These are phyloP conservation scores for Romanogobio albipinnatus DNA, from an alignment of 2,113 vertebrate species.

Conservation along the genomic window DNA sequence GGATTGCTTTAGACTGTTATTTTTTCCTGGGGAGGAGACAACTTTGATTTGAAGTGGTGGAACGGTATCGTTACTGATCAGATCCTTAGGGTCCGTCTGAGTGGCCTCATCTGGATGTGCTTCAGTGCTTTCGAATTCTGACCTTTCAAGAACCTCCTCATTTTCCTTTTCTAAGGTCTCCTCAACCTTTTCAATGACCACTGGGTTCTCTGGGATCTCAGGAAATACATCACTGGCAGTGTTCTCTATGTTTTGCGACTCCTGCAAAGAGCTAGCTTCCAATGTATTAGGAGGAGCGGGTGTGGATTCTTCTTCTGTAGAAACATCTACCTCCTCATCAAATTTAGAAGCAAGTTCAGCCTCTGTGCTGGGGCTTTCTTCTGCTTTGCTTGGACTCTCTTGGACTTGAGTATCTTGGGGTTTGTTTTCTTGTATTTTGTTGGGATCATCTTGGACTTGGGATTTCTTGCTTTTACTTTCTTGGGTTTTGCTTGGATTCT, in stretches of 20 bases:
- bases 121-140: constrained; percentile 38
- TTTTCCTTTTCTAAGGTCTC: constrained; percentile 54
- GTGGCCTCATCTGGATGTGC: constrained; percentile 55
- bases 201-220: constrained; percentile 38
- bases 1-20: constrained; percentile 73
- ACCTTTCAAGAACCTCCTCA: constrained; percentile 51
- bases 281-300: constrained; percentile 46
- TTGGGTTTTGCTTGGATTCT: constrained; percentile 53
- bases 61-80: constrained; percentile 59
- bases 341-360: constrained; percentile 26
- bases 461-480: constrained; percentile 43
- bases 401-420: constrained; percentile 31
- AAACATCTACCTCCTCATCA: constrained; percentile 22
- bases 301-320: constrained; percentile 8
- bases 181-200: constrained; percentile 44
- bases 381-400: constrained; percentile 52
- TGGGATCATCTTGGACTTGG: constrained; percentile 34
- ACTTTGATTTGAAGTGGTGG: constrained; percentile 79
- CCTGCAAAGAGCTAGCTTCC: constrained; percentile 50
- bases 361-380: constrained; percentile 50
- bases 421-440: constrained; percentile 45
- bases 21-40: constrained; percentile 76
- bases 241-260: constrained; percentile 54
- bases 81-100: constrained; percentile 57
- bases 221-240: constrained; percentile 24